Base-by-base conservation (phyloP, 2,888 invertebrate genomes). In the Cancer borealis region DNA sequence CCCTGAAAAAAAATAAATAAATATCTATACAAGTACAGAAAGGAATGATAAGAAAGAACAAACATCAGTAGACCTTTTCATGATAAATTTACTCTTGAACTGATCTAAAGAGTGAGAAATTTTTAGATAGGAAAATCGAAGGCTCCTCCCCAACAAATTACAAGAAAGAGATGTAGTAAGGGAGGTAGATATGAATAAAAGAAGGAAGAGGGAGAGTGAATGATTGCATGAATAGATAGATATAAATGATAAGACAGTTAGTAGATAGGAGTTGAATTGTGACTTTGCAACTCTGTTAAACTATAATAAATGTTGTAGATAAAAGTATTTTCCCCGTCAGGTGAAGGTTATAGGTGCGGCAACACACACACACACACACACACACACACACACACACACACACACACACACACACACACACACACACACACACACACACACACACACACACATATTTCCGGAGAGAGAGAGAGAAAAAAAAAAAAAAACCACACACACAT, bases 311-410 rank as follows among this genome's bases (percentile, higher is more conserved):
- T 73, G 21, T 4, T 26, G 26, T 21, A 17, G 21, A 17, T 73
- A n/a, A 73, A 73, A 6, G n/a, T n/a, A 8, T 73, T 73, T 73
- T 73, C 73, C n/a, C n/a, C 73, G 5, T 73, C 73, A 73, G 73
- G 73, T n/a, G 73, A 73, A 73, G 73, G 73, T 73, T 73, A n/a
- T 73, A 21, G 26, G 73, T 21, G 21, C n/a, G 21, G 17, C 26
- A 26, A 5, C 17, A 73, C 8, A 26, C n/a, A 10, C 17, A 88
- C n/a, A 6, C 30, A 47, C 47, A 17, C 47, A 47, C 45, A 88
- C 30, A 88, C 39, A 88, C 88, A 39, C 39, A 46, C 88, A 17
- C 21, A 17, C 46, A 88, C 39, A 26, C 88, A 88, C 88, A 88
- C 17, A 3, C 88, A 88, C 17, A 30, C 30, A 45, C 45, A 45